Percentiles rank a stretch among this genome's conserved stretches.
These are phyloP conservation scores for Hydrolagus affinis DNA, from an alignment of 2,113 vertebrate genomes.

Conservation along the genomic window DNA sequence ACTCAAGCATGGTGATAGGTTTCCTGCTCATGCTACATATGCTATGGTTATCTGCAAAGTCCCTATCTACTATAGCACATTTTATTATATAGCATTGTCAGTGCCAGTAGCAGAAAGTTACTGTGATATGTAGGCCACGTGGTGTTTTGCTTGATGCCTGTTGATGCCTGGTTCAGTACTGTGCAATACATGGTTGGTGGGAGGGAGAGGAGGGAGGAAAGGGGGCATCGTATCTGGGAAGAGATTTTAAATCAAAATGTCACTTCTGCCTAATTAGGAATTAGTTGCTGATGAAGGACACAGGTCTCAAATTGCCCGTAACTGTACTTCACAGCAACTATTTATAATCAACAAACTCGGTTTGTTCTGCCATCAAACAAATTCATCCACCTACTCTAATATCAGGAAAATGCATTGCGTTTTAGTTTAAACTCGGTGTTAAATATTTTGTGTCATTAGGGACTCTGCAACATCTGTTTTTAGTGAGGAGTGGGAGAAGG, in stretches of 20 bases:
- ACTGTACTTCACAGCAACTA: background rate
- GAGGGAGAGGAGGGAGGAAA: background rate
- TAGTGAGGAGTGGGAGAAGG: background rate
- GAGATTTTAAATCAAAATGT: background rate
- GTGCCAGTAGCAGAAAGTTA: background rate
- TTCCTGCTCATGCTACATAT: too few species aligned
- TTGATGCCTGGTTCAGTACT: background rate
- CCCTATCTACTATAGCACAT: too few species aligned
- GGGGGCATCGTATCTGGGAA: background rate
- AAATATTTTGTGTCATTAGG: background rate
- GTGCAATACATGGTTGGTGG: background rate
- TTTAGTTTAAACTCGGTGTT: background rate
- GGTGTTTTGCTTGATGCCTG: background rate
- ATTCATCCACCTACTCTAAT: background rate
- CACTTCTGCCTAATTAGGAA: background rate
- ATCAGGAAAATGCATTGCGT: background rate
- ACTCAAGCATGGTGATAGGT: too few species aligned
- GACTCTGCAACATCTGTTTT: background rate
- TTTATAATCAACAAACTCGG: background rate
- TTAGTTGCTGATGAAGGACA: background rate
- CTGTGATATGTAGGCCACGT: background rate
- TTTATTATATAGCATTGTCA: too few species aligned
- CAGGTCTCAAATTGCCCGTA: background rate
- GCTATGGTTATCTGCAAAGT: too few species aligned
- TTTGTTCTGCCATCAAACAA: background rate